Conservation (phyloP, 92 coral and sea anemone species). For the Parazoanthus atlanticus region DNA sequence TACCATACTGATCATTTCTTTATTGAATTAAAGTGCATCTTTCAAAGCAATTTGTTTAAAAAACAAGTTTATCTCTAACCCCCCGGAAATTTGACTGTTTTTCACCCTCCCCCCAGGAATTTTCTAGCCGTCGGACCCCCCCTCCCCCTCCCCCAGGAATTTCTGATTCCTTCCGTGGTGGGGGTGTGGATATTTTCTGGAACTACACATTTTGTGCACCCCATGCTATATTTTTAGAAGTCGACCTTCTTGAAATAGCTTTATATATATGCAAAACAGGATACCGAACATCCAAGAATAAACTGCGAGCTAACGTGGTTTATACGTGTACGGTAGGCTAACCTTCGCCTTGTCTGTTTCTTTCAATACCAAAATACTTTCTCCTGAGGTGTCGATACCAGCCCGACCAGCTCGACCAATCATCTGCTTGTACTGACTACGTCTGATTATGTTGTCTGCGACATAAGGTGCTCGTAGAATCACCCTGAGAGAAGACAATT, state of each 20-base stretch:
- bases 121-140: too few species aligned
- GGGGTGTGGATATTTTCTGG: too few species aligned
- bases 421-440: constrained; percentile 99
- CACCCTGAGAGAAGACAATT: constrained; percentile 63
- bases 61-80: too few species aligned
- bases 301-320: neutral
- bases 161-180: too few species aligned
- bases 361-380: constrained; percentile 86
- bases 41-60: too few species aligned
- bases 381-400: constrained; percentile 97
- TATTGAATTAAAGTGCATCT: too few species aligned
- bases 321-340: neutral
- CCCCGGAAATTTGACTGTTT: too few species aligned
- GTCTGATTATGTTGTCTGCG: constrained; percentile 66
- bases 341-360: constrained; percentile 85
- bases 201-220: too few species aligned
- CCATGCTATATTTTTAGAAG: too few species aligned
- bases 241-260: neutral
- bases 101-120: too few species aligned
- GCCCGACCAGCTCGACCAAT: constrained; percentile 98
- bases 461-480: constrained; percentile 94
- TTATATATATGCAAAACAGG: neutral
- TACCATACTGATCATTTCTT: too few species aligned
- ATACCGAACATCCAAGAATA: neutral
- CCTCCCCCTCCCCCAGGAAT: too few species aligned